Conservation (phyloP, 2,888 invertebrate species). For the Emmelina monodactyla region DNA sequence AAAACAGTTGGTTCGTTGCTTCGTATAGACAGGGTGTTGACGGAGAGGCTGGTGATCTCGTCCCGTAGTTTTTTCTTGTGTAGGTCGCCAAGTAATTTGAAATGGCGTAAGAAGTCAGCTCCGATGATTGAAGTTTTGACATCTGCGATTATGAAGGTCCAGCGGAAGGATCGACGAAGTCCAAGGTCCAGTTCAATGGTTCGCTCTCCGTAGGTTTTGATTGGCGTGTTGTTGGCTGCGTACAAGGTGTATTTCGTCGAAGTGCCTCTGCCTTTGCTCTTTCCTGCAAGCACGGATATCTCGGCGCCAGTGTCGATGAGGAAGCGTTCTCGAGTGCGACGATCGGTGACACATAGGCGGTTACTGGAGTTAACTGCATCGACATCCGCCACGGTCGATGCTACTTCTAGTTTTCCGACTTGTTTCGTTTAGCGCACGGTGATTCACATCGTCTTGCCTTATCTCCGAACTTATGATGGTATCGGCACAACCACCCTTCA, state of each 20-base stretch:
- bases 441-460: constrained; percentile 9
- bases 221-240: constrained; percentile 17
- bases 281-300: constrained; percentile 9
- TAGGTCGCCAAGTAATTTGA: constrained; percentile 10
- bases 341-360: constrained; percentile 14
- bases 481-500: constrained; percentile 8
- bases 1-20: neutral
- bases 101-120: constrained; percentile 13
- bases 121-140: constrained; percentile 14
- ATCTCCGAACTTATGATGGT: constrained; percentile 10
- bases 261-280: constrained; percentile 3
- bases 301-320: constrained; percentile 14
- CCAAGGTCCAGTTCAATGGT: constrained; percentile 9
- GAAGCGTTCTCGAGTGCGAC: constrained; percentile 9
- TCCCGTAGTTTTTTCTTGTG: neutral
- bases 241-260: constrained; percentile 9
- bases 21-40: neutral
- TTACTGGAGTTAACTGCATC: constrained; percentile 6
- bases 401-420: constrained; percentile 9
- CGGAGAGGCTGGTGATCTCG: neutral
- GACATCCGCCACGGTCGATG: constrained; percentile 14
- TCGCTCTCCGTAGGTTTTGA: constrained; percentile 11
- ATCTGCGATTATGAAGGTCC: constrained; percentile 14
- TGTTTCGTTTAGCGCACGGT: constrained; percentile 9
- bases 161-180: constrained; percentile 10